These are phyloP conservation scores for Neria commutata DNA, from an alignment of 2,888 invertebrate genomes.

Conservation along the genomic window DNA sequence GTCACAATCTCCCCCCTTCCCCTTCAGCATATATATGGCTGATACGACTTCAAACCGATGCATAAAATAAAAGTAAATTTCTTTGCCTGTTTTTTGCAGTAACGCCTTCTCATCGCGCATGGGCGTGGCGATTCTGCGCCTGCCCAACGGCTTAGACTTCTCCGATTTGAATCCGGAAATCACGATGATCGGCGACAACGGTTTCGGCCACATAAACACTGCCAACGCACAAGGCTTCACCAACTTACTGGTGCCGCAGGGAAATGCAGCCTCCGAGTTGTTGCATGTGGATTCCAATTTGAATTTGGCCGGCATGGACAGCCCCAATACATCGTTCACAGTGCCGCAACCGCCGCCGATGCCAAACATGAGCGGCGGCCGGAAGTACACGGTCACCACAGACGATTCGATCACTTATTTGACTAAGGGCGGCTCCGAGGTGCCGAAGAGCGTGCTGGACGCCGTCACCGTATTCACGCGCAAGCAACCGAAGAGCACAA, in stretches of 20 bases:
- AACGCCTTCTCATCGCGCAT: slow-evolving; percentile 92
- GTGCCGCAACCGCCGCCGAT: slow-evolving; percentile 52
- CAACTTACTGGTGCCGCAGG: slow-evolving; percentile 49
- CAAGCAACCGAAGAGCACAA: slow-evolving; percentile 79
- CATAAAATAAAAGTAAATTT: not conserved
- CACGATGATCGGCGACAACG: slow-evolving; percentile 35
- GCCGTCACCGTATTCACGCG: slow-evolving; percentile 77
- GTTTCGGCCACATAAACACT: slow-evolving; percentile 44
- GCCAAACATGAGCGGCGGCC: slow-evolving; percentile 51
- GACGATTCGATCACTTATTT: slow-evolving; percentile 65
- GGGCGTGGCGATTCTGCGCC: slow-evolving; percentile 86
- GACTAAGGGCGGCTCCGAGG: slow-evolving; percentile 67
- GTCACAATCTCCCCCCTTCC: not conserved
- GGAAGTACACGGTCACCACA: slow-evolving; percentile 49
- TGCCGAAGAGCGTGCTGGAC: slow-evolving; percentile 71
- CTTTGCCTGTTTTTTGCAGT: slow-evolving; percentile 63
- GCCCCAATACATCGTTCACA: slow-evolving; percentile 50
- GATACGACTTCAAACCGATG: too few species aligned
- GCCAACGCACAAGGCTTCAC: slow-evolving; percentile 51
- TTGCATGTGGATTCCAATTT: slow-evolving; percentile 77
- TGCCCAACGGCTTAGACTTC: slow-evolving; percentile 86
- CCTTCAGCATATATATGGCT: too few species aligned
- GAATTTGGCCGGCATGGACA: slow-evolving; percentile 66
- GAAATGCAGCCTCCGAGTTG: slow-evolving; percentile 54
- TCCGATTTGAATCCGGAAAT: slow-evolving; percentile 62